Percentiles rank a stretch among this genome's conserved stretches.
Evolutionary conservation across 1,140 invertebrate species (phyloP).

Genomic region (Anagrus nilaparvatae): DNA sequence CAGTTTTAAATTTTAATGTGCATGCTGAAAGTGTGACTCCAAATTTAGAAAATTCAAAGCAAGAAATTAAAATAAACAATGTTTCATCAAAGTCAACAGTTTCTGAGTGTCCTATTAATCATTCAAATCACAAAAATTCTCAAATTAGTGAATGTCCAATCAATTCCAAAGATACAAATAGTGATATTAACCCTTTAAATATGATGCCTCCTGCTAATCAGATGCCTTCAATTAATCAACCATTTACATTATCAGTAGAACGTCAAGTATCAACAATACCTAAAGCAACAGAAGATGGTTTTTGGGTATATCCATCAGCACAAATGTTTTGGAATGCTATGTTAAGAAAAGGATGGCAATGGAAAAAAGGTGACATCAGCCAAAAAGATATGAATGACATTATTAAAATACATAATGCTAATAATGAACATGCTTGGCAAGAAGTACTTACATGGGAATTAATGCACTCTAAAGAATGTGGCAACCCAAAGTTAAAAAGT

Average conservation of each 20-base stretch:
- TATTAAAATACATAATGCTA: slow-evolving; percentile 98
- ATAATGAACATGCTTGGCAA: slow-evolving; percentile 96
- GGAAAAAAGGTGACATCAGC: slow-evolving; percentile 85
- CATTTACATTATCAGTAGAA: slow-evolving; percentile 80
- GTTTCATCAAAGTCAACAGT: no score
- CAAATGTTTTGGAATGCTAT: slow-evolving; percentile 99
- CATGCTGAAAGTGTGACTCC: no score
- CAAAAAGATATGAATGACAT: slow-evolving; percentile 93
- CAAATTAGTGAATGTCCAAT: slow-evolving; percentile 54
- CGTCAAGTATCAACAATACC: slow-evolving; percentile 88
- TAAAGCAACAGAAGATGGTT: slow-evolving; percentile 70
- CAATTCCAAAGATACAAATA: slow-evolving; percentile 41
- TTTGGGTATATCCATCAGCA: slow-evolving; percentile 97
- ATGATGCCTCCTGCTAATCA: slow-evolving; percentile 97
- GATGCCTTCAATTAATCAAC: slow-evolving; percentile 87
- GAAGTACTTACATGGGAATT: slow-evolving; percentile 99
- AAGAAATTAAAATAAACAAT: no score
- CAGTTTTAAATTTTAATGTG: no score
- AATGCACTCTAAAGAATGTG: slow-evolving; percentile 79
- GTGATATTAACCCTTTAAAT: slow-evolving; percentile 68
- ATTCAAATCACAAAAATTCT: no score
- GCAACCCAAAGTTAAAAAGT: slow-evolving; percentile 76
- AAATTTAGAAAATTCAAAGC: no score
- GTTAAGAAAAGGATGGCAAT: slow-evolving; percentile 97
- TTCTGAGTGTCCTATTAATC: no score